phyloP scores from a whole-genome alignment of 2,888 invertebrate genomes.

The Parnassius smintheus region DNA sequence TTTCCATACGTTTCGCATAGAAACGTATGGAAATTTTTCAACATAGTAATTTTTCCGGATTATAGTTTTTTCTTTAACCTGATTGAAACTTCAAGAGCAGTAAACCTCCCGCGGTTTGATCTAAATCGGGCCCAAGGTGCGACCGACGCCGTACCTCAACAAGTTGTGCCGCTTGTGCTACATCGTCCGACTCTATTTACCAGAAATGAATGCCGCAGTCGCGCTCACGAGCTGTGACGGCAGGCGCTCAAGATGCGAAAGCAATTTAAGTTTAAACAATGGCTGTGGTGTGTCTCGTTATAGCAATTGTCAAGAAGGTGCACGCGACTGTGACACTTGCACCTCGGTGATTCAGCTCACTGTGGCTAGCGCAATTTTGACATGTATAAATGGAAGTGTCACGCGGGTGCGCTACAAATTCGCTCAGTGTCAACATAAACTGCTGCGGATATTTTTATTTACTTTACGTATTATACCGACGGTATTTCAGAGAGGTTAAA shows the following conservation, averaged over 20 bases:
- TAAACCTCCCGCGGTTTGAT: slow-evolving; percentile 7
- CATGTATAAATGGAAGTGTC: slow-evolving; percentile 38
- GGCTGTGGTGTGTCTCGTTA: slow-evolving; percentile 40
- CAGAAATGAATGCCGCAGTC: slow-evolving; percentile 11
- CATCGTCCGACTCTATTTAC: slow-evolving; percentile 17
- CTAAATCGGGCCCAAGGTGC: slow-evolving; percentile 8
- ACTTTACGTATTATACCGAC: slow-evolving; percentile 18
- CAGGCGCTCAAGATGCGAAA: slow-evolving; percentile 41
- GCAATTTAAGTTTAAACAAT: slow-evolving; percentile 67
- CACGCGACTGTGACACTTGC: slow-evolving; percentile 30
- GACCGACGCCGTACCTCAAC: slow-evolving; percentile 14
- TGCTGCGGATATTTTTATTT: slow-evolving; percentile 28
- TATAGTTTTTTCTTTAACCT: too few species aligned
- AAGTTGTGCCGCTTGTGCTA: slow-evolving; percentile 13
- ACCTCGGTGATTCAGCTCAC: slow-evolving; percentile 24
- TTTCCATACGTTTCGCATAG: too few species aligned
- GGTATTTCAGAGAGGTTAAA: slow-evolving; percentile 8
- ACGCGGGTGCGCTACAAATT: slow-evolving; percentile 32
- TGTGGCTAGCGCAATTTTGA: slow-evolving; percentile 28
- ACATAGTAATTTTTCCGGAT: too few species aligned
- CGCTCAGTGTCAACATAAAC: slow-evolving; percentile 35
- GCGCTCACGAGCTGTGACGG: slow-evolving; percentile 25
- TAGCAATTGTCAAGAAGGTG: slow-evolving; percentile 32
- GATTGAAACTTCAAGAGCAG: slow-evolving; percentile 11
- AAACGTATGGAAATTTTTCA: too few species aligned